Conservation (phyloP, 1,140 invertebrate species). For the Sarcophaga peregrina region DNA sequence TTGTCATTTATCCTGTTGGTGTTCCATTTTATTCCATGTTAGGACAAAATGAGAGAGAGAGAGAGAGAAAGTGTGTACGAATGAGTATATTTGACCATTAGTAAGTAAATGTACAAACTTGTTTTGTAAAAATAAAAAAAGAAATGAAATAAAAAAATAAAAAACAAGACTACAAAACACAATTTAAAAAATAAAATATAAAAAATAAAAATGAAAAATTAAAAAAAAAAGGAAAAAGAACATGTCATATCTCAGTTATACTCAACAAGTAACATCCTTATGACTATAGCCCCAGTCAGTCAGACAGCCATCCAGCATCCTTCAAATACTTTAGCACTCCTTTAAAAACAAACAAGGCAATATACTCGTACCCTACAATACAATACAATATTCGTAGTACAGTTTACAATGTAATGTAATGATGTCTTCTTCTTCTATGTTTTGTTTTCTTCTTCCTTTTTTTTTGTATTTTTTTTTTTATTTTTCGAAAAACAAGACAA, state of each 20-base stretch:
- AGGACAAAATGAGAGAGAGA: no score
- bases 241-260: conserved; percentile 24
- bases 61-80: neutral
- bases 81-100: conserved; percentile 38
- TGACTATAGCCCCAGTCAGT: neutral
- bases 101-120: conserved; percentile 23
- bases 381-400: no score
- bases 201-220: neutral
- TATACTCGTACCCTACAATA: neutral
- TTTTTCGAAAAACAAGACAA: neutral
- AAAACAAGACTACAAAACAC: neutral
- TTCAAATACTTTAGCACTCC: neutral
- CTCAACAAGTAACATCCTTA: conserved; percentile 21
- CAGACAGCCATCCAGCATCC: conserved; percentile 13
- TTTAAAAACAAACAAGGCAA: neutral
- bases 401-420: neutral
- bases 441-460: neutral
- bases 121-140: conserved; percentile 25
- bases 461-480: no score
- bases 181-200: conserved; percentile 11
- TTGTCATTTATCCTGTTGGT: conserved; percentile 7
- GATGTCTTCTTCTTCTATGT: neutral
- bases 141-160: neutral
- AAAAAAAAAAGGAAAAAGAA: neutral
- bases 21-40: no score